A percentile compares a stretch with the other conserved stretches of the same genome.
Evolutionary conservation across 92 coral and sea anemone species (phyloP).

Genomic region (Phenganax subtilis): DNA sequence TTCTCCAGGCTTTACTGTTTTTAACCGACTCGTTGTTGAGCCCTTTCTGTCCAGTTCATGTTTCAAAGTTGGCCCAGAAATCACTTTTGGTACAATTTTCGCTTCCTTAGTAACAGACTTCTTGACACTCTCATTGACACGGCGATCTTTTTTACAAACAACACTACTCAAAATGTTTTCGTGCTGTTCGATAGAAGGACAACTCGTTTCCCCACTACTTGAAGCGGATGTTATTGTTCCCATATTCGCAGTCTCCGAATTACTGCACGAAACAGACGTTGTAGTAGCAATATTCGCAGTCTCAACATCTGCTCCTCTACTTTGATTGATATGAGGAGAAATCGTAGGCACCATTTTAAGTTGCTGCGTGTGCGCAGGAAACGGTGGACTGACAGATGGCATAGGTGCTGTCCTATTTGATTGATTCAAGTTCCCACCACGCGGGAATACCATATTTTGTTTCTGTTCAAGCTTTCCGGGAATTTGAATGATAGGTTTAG

Average conservation of each 20-base stretch:
- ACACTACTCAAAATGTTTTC: background rate
- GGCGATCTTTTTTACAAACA: background rate
- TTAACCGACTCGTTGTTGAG: background rate
- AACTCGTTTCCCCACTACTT: background rate
- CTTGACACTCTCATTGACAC: no score
- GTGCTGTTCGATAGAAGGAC: background rate
- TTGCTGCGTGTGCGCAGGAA: background rate
- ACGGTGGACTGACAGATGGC: background rate
- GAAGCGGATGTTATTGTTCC: background rate
- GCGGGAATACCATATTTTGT: background rate
- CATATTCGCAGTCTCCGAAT: background rate
- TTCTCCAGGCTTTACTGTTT: background rate
- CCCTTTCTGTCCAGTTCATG: conserved; percentile 20
- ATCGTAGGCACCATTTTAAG: background rate
- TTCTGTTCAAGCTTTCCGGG: background rate
- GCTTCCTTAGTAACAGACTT: background rate
- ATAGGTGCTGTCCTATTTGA: background rate
- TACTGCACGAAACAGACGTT: background rate
- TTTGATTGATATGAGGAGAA: background rate
- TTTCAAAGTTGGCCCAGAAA: conserved; percentile 11
- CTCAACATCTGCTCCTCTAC: background rate
- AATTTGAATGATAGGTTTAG: background rate
- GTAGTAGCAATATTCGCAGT: no score
- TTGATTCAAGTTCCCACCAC: background rate
- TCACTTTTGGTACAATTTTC: background rate